Evolutionary conservation across 2,888 invertebrate genomes (phyloP), one percentile per base, ranked within the genome.

Genomic region (Alcis repandata): DNA sequence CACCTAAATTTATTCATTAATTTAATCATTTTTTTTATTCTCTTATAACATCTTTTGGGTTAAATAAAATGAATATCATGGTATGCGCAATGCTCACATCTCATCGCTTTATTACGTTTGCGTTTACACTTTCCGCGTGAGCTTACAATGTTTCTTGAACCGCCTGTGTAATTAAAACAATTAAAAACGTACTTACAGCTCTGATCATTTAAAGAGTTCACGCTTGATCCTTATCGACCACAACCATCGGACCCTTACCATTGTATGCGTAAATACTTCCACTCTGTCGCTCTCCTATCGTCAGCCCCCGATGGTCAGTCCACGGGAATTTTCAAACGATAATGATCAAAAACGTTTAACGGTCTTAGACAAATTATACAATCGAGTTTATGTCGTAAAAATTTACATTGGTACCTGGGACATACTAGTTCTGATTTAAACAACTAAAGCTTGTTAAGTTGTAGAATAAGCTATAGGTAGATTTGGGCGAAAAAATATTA

Each of bases 161-260:
- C 45, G 36, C 15, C 15, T 7, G 15, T 48, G 15, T 48, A 32
- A 48, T 48, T 48, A 48, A 48, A n/a, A 27, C 15, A n/a, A 32
- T 32, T 13, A 45, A 20, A 46, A n/a, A 46, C 9, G 45, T 46
- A 43, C 19, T 7, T 46, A 46, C 11, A 40, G 17, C 22, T 53
- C 11, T 41, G 33, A 51, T 49, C 80, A 77, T 80, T 75, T 80
- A 85, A 85, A 82, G 78, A 74, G 78, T 81, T 83, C 80, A 78
- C 79, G 77, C 74, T 71, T 71, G 74, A 77, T 72, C 51, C 73
- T 79, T 83, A 84, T 84, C 83, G 75, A 70, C 63, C 57, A 63
- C 69, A 67, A 77, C 81, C 79, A 81, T 77, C 74, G 74, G 69
- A 70, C 75, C 73, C 74, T 67, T 48, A 57, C 63, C 41, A 68